Conservation (phyloP, 2,113 vertebrate genomes). For the Pluvialis apricaria region DNA sequence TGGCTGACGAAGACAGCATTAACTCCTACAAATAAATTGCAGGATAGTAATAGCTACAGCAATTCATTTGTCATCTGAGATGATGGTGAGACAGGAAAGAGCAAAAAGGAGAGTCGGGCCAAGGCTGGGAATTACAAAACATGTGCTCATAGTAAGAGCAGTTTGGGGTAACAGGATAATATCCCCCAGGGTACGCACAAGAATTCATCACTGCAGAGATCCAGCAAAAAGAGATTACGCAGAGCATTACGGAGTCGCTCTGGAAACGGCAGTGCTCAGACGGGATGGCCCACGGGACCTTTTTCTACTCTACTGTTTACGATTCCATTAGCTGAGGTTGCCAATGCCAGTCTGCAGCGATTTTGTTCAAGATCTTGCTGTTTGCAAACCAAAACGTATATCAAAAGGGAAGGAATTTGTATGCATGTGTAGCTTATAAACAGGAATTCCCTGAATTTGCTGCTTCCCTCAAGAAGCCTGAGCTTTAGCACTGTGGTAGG, state of each 20-base stretch:
- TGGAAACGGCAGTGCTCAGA: neutral
- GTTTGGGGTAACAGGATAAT: conserved; percentile 28
- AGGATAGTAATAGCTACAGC: conserved; percentile 1
- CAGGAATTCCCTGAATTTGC: neutral
- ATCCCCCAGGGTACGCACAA: neutral
- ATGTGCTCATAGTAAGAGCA: neutral
- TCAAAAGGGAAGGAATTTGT: neutral
- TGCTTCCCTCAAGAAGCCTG: neutral
- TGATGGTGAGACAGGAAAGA: conserved; percentile 29
- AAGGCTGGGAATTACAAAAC: conserved; percentile 37
- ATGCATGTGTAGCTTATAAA: neutral
- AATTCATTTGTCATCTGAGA: neutral
- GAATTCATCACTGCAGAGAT: neutral
- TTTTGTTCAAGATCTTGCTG: neutral
- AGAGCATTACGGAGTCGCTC: neutral
- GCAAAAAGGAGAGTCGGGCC: neutral
- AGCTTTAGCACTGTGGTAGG: neutral
- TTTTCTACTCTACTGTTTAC: neutral
- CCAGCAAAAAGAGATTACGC: neutral
- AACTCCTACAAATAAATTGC: conserved; percentile 2
- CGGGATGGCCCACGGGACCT: neutral
- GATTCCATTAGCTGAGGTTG: neutral
- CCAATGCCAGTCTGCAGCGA: neutral
- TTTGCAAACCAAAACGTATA: neutral
- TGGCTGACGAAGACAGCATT: neutral